Conservation (phyloP, 2,797 vertebrate species). For the Remorina albescens region DNA sequence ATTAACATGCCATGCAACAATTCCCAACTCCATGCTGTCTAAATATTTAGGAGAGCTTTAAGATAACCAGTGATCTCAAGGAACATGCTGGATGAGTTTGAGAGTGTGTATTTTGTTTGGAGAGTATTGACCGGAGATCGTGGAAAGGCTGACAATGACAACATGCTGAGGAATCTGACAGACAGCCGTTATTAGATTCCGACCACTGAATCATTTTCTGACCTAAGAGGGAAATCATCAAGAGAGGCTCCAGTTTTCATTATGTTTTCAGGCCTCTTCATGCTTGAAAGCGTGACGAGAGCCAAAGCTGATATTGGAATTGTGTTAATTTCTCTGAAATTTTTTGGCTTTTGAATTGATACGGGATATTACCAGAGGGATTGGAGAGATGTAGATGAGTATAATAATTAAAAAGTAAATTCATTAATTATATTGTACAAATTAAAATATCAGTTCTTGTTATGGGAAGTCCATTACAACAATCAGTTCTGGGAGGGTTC, state of each 20-base stretch:
- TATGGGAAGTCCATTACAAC: neutral
- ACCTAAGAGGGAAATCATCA: constrained; percentile 11
- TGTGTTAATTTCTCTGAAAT: neutral
- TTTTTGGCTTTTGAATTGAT: neutral
- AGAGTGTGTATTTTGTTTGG: constrained; percentile 74
- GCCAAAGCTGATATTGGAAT: neutral
- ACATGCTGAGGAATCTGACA: constrained; percentile 42
- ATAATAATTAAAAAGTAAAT: neutral
- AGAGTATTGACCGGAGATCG: constrained; percentile 54
- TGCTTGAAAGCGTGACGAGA: constrained; percentile 18
- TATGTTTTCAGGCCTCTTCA: neutral
- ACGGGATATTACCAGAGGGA: neutral
- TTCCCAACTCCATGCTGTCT: constrained; percentile 64
- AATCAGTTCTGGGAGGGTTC: too few species aligned
- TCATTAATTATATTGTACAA: neutral
- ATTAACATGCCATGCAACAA: constrained; percentile 72
- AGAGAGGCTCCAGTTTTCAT: constrained; percentile 7
- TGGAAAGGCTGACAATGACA: constrained; percentile 53
- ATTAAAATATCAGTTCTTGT: neutral
- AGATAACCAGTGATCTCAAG: constrained; percentile 76
- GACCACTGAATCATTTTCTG: constrained; percentile 33
- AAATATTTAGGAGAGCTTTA: constrained; percentile 83
- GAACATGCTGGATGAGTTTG: constrained; percentile 75
- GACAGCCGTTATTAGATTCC: constrained; percentile 46
- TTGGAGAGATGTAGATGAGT: neutral